phyloP scores from a whole-genome alignment of 2,888 invertebrate genomes.

The Hemistola chrysoprasaria region DNA sequence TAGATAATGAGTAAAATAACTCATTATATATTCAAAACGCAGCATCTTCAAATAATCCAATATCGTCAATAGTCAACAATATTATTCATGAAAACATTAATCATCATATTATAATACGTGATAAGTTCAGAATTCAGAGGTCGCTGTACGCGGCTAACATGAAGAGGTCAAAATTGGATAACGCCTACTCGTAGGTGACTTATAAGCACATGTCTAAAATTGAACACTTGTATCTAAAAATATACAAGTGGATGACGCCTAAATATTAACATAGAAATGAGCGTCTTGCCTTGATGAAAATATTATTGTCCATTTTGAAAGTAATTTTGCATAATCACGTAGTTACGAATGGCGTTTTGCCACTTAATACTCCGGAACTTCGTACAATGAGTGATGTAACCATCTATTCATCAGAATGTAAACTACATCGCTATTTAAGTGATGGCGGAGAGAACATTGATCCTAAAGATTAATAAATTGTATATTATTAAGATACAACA shows the following conservation, averaged over 20 bases:
- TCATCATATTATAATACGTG: not conserved
- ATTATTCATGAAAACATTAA: not conserved
- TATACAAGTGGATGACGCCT: slow-evolving; percentile 26
- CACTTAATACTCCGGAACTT: slow-evolving; percentile 36
- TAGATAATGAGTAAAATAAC: too few species aligned
- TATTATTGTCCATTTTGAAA: slow-evolving; percentile 48
- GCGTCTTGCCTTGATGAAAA: slow-evolving; percentile 20
- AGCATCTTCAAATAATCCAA: not conserved
- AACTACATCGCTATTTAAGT: slow-evolving; percentile 26
- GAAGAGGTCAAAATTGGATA: slow-evolving; percentile 31
- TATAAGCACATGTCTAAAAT: not conserved
- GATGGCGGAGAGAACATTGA: slow-evolving; percentile 19
- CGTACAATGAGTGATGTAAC: slow-evolving; percentile 60
- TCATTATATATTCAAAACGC: not conserved
- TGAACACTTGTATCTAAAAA: slow-evolving; percentile 15
- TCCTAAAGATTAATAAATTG: slow-evolving; percentile 17
- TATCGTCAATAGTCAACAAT: not conserved
- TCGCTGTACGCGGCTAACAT: slow-evolving; percentile 29
- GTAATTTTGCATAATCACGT: slow-evolving; percentile 49
- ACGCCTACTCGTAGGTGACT: slow-evolving; percentile 4
- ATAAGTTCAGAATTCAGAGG: slow-evolving; percentile 1
- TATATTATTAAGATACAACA: slow-evolving; percentile 5
- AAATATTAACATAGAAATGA: too few species aligned
- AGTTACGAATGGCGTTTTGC: slow-evolving; percentile 27
- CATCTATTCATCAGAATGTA: slow-evolving; percentile 34